Evolutionary conservation across 1,140 invertebrate genomes (phyloP), one percentile per base, ranked within the genome.

Genomic region (Pseudomyrmex concolor): DNA sequence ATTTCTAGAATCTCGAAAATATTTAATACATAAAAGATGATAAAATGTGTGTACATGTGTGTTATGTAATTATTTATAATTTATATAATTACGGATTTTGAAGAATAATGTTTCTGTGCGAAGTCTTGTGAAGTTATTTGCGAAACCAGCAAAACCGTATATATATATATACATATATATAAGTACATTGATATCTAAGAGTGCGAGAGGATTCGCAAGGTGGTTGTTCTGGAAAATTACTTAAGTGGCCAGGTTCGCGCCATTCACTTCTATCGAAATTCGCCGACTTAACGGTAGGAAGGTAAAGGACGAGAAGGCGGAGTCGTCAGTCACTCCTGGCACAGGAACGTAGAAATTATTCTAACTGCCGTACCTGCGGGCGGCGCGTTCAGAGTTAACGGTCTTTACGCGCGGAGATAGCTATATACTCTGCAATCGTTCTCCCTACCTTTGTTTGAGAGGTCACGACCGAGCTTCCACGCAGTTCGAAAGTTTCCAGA

Each of bases 341-440:
- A 84, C 82, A 84, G 86, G 84, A 88, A 84, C 85, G 82, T 74
- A 84, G 85, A 84, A 88, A 86, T 88, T 88, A 88, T 88, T 82
- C 83, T 84, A 86, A 88, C 60, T 55, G 67, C 70, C 45, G 60
- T 67, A 77, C 62, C 82, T 25, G 19, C 15, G 9, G 76, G 76
- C 82, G 62, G 60, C 43, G 74, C 72, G 83, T 86, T 89, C 85
- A 86, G 76, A 84, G 83, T 82, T 90, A 90, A 89, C 89, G 88
- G 89, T 86, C 78, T 84, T 89, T 89, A 85, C 76, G 82, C 88
- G 84, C 80, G 78, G 67, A 86, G 89, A 84, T 83, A 63, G 81
- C 63, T 78, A 80, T 74, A 86, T 68, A 73, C 68, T 80, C 81
- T 76, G 19, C 70, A 74, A 64, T 86, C 70, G 51, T 55, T 60